These are phyloP conservation scores for Platycercus adscitus DNA, from an alignment of 2,113 vertebrate genomes.

Conservation along the genomic window DNA sequence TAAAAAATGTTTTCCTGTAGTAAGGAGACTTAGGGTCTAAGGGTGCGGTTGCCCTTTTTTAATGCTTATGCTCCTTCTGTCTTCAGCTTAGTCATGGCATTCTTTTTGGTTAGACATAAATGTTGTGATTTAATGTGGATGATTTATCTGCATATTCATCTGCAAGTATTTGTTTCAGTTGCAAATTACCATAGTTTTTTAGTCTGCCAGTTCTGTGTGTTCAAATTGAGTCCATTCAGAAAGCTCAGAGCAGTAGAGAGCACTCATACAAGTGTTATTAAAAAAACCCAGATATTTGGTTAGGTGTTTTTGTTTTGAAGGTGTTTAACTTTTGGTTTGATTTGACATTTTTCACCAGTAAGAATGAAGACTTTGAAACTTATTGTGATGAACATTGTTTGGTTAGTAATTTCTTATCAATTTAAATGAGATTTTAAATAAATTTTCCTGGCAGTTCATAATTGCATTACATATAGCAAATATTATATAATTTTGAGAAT, in stretches of 20 bases:
- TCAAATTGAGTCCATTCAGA: not conserved
- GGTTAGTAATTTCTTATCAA: not conserved
- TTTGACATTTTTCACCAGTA: not conserved
- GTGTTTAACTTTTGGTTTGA: not conserved
- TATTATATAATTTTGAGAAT: not conserved
- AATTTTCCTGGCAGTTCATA: not conserved
- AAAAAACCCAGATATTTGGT: not conserved
- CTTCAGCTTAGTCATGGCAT: not conserved
- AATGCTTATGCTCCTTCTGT: not conserved
- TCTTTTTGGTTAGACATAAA: not conserved
- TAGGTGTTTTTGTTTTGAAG: not conserved
- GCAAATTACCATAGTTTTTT: not conserved
- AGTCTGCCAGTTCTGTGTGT: not conserved
- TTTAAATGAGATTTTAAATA: not conserved
- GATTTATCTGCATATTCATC: not conserved
- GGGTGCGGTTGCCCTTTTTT: not conserved
- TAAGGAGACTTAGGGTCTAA: not conserved
- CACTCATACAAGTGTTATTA: fast-evolving
- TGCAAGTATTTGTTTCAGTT: not conserved
- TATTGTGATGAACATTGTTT: not conserved
- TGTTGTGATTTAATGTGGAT: not conserved
- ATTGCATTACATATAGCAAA: not conserved
- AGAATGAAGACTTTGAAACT: not conserved
- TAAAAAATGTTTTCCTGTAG: not conserved
- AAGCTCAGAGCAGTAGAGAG: not conserved